These are phyloP conservation scores for Tringa solitaria DNA, from an alignment of 2,113 vertebrate genomes.

Conservation along the genomic window DNA sequence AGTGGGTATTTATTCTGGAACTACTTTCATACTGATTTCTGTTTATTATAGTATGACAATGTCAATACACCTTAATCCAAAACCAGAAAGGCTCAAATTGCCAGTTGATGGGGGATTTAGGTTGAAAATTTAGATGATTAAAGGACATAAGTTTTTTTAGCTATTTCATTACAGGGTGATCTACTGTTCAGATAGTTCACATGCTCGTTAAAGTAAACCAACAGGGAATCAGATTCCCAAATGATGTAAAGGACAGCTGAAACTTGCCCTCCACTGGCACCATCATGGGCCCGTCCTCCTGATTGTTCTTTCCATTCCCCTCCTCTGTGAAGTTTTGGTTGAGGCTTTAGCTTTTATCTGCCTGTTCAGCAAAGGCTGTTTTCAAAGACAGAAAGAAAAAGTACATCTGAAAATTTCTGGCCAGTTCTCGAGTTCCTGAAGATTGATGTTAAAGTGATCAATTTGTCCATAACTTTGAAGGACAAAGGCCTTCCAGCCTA, in stretches of 20 bases:
- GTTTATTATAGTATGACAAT: background rate
- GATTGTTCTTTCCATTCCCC: background rate
- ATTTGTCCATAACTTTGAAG: background rate
- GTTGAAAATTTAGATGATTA: background rate
- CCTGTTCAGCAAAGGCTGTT: background rate
- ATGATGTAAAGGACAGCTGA: background rate
- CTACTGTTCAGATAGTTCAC: background rate
- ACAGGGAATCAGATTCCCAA: background rate
- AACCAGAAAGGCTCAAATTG: background rate
- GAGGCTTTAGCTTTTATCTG: background rate
- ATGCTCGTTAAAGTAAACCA: slow-evolving; percentile 4
- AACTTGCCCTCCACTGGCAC: background rate
- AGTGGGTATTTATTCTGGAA: background rate
- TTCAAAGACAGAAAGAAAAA: background rate
- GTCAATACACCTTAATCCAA: background rate
- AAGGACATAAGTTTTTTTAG: background rate
- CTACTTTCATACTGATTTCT: background rate
- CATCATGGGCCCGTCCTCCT: background rate
- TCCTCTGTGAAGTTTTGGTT: background rate
- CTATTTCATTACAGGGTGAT: background rate
- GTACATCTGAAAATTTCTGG: background rate
- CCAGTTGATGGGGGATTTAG: background rate
- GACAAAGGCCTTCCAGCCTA: background rate
- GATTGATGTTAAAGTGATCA: background rate
- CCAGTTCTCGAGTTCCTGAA: background rate